Percentiles rank a stretch among this genome's conserved stretches.
Evolutionary conservation across 1,140 invertebrate genomes (phyloP).

Genomic region (Zaprionus kolodkinae): DNA sequence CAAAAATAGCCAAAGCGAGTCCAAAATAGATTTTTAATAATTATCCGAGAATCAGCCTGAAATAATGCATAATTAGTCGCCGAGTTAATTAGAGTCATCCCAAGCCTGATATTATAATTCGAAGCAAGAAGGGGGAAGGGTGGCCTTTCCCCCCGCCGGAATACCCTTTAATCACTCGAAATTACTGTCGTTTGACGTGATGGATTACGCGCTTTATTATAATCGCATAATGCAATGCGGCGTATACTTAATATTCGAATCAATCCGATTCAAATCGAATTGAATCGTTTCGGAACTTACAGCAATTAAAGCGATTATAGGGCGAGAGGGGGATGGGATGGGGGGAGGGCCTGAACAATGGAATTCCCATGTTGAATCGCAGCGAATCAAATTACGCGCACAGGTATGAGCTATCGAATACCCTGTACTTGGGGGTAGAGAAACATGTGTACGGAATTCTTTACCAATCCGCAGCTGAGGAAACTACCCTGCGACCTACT

Average conservation of each 20-base stretch:
- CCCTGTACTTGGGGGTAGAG: not conserved
- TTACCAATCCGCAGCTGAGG: too few species aligned
- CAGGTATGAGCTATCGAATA: not conserved
- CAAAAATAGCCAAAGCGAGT: conserved; percentile 5
- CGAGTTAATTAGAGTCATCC: not conserved
- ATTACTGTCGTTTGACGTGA: not conserved
- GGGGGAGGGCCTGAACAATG: not conserved
- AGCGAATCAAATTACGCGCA: not conserved
- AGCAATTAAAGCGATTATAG: not conserved
- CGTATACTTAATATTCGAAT: conserved; percentile 18
- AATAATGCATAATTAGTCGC: not conserved
- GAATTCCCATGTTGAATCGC: not conserved
- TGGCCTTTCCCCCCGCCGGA: not conserved
- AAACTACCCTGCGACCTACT: not conserved
- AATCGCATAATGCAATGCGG: conserved; percentile 32
- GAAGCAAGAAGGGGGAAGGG: not conserved
- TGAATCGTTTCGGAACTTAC: conserved; percentile 9
- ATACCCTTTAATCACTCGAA: not conserved
- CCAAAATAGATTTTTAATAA: not conserved
- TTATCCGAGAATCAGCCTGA: not conserved
- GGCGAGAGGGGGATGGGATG: not conserved
- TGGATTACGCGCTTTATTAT: conserved; percentile 23
- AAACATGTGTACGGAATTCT: too few species aligned
- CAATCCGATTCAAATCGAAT: conserved; percentile 10
- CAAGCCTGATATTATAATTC: not conserved